These are phyloP conservation scores for Falco columbarius DNA, from an alignment of 2,797 vertebrate genomes.

Conservation along the genomic window DNA sequence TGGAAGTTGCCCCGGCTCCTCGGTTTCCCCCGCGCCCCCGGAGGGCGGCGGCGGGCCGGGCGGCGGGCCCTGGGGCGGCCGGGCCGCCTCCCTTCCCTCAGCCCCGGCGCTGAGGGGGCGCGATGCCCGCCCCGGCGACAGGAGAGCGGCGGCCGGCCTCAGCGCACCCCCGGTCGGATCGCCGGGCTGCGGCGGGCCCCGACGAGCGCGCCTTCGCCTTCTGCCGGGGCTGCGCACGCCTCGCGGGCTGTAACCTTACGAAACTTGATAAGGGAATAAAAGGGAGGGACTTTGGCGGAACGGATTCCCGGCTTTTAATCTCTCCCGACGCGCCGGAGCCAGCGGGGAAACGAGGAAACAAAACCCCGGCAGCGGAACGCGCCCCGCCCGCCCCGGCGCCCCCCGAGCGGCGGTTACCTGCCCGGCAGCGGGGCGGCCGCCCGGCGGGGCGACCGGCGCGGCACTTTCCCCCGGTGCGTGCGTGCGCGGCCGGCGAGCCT, in stretches of 20 bases:
- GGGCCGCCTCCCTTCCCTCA: neutral
- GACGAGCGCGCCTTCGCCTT: neutral
- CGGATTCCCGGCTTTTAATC: neutral
- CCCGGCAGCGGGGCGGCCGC: neutral
- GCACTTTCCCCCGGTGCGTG: neutral
- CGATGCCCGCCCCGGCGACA: neutral
- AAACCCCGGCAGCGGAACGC: neutral
- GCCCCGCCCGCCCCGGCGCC: neutral
- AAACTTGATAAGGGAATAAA: conserved; percentile 44
- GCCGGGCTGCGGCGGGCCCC: neutral
- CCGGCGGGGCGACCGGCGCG: neutral
- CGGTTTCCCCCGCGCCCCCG: neutral
- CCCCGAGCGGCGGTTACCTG: conserved; percentile 9
- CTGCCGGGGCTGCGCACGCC: neutral
- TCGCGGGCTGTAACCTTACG: neutral
- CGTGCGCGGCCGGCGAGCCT: neutral
- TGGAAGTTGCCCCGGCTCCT: neutral
- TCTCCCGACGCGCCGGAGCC: neutral
- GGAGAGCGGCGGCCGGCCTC: neutral
- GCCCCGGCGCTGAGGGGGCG: neutral
- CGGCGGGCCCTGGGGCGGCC: neutral
- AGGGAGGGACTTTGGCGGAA: conserved; percentile 1
- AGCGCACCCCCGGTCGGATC: neutral
- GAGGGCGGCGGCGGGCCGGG: neutral
- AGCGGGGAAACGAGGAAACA: neutral